Conservation (phyloP, 2,888 invertebrate species). For the Zhengitettix transpicula region DNA sequence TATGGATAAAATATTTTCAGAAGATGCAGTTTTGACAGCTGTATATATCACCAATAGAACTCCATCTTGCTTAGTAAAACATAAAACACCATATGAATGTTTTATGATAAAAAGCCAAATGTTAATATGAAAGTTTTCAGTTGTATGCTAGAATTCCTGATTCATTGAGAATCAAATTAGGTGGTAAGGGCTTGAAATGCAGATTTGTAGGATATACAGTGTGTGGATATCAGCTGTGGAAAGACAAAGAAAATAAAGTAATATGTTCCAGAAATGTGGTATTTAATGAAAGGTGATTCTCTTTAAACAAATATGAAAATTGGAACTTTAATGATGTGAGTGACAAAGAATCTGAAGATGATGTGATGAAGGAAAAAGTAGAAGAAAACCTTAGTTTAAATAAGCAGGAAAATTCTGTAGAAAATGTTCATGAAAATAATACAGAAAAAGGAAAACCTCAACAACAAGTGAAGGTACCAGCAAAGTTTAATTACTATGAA, state of each 20-base stretch:
- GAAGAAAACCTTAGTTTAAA: not conserved
- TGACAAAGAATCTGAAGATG: not conserved
- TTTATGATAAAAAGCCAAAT: slow-evolving; percentile 21
- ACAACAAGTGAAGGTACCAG: no score
- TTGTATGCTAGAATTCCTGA: slow-evolving; percentile 11
- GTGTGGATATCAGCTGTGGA: not conserved
- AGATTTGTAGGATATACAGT: not conserved
- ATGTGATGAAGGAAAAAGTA: not conserved
- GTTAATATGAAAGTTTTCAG: slow-evolving; percentile 20
- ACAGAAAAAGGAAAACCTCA: not conserved
- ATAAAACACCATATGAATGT: slow-evolving; percentile 23
- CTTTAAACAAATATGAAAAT: not conserved
- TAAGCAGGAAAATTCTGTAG: not conserved
- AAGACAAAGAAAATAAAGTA: no score
- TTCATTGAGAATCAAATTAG: not conserved
- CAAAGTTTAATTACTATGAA: no score
- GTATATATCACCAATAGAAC: slow-evolving; percentile 15
- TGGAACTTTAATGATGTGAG: not conserved
- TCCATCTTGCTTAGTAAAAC: slow-evolving; percentile 18
- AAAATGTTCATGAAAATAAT: not conserved
- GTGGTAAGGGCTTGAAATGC: not conserved
- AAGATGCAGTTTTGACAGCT: slow-evolving; percentile 19
- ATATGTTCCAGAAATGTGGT: no score
- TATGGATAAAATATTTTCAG: slow-evolving; percentile 7
- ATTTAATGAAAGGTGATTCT: no score